Evolutionary conservation across 2,113 vertebrate species (phyloP).

Genomic region (Turnix velox): DNA sequence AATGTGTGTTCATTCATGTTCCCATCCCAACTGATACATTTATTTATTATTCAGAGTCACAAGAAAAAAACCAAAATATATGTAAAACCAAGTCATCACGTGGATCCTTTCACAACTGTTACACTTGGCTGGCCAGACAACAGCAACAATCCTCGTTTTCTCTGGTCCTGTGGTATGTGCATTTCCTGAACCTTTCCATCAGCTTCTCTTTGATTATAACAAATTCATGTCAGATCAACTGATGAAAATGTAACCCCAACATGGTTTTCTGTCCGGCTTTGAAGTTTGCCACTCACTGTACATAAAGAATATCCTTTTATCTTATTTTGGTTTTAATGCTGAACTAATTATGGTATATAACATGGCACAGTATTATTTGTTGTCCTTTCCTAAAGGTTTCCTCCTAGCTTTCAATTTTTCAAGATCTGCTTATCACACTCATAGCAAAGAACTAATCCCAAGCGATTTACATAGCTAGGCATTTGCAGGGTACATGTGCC

Average conservation of each 20-base stretch:
- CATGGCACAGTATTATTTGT: not conserved
- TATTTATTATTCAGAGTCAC: constrained; percentile 33
- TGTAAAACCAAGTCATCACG: constrained; percentile 44
- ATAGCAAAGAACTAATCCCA: not conserved
- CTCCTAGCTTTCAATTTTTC: not conserved
- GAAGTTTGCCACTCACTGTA: not conserved
- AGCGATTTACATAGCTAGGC: not conserved
- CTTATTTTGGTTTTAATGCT: not conserved
- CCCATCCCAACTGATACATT: not conserved
- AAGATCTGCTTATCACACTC: not conserved
- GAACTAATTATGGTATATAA: not conserved
- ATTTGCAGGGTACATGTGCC: not conserved
- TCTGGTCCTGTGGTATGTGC: constrained; percentile 74
- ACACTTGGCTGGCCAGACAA: constrained; percentile 60
- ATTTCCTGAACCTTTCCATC: not conserved
- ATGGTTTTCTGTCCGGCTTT: not conserved
- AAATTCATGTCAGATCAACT: not conserved
- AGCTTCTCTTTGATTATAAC: not conserved
- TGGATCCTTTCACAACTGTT: constrained; percentile 65
- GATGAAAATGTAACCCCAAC: not conserved
- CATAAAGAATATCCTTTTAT: not conserved
- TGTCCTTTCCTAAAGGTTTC: not conserved
- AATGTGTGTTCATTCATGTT: not conserved
- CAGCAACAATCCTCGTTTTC: constrained; percentile 22
- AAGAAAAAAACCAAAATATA: constrained; percentile 1